Base-by-base conservation (phyloP, 2,113 vertebrate species). In the Nipponia nippon region DNA sequence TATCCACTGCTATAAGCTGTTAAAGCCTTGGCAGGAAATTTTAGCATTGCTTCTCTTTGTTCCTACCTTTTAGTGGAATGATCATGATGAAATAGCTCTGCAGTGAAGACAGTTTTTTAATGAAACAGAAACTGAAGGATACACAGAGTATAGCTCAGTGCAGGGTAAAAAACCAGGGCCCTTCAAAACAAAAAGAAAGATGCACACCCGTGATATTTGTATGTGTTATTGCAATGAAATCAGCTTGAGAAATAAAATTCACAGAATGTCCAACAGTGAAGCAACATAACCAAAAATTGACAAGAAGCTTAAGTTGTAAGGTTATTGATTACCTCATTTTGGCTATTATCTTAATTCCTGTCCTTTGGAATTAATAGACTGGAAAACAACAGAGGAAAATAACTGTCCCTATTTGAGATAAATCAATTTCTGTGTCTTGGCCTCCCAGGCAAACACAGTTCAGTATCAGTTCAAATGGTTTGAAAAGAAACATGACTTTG, bases 351-450 rank as follows among this genome's bases (percentile, higher is more conserved):
- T 81, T 58, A 89, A 76, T 87, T 76, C 13, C 27, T 38, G 6
- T 87, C 32, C 16, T 91, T 97, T 73, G 46, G 29, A 85, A 83
- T 87, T 83, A 87, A 87, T 46, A 58, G 40, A 53, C 16, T 53
- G 75, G 30, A 83, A 96, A 87, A 89, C 13, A 79, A 44, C 11
- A 50, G 40, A 91, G 42, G 17, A 71, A 90, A 85, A 72, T 36
- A 87, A 58, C 4, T 18, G 22, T 12, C 10, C 8, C 2, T 58
- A 30, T 59, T 50, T 66, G 49, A 84, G 58, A 79, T 42, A 80
- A 89, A 92, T 38, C 2, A 23, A 3, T 70, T 94, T 77, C 63
- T 75, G 11, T 49, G 18, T 38, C 17, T 71, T 61, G 55, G 17
- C 56, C 17, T 84, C 30, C 8, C 36, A 89, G 50, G 36, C 8